A percentile compares a stretch with the other conserved stretches of the same genome.
phyloP scores from a whole-genome alignment of 37 sponge, comb jelly and placozoan genomes.

The Hormiphora californensis region DNA sequence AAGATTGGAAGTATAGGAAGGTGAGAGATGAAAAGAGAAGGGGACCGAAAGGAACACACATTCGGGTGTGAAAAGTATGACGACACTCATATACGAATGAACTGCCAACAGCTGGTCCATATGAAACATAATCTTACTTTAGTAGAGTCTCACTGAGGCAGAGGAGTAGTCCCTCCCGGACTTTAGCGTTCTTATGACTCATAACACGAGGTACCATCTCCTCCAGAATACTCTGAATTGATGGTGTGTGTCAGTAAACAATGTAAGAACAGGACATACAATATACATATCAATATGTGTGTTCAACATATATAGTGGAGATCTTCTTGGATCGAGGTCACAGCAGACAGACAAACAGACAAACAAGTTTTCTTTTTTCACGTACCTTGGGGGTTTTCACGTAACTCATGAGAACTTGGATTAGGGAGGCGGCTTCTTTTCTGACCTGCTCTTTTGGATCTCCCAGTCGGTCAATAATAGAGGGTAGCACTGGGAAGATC shows the following conservation, averaged over 20 bases:
- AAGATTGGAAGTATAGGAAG: no score
- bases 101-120: no score
- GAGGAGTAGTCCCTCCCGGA: constrained; percentile 3
- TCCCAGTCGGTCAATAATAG: constrained; percentile 5
- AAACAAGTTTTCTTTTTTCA: not conserved
- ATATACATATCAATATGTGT: not conserved
- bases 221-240: constrained; percentile 13
- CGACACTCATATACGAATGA: no score
- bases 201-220: not conserved
- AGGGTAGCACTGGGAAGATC: not conserved
- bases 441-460: not conserved
- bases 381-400: constrained; percentile 36
- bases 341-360: not conserved
- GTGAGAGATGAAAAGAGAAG: no score
- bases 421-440: constrained; percentile 34
- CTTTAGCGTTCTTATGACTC: constrained; percentile 29
- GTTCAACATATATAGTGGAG: not conserved
- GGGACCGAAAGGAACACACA: no score
- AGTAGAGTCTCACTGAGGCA: not conserved
- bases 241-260: not conserved
- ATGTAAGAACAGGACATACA: not conserved
- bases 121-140: not conserved
- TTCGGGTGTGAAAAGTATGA: no score
- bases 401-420: constrained; percentile 29
- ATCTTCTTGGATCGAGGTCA: not conserved